Evolutionary conservation across 2,797 vertebrate species (phyloP).

Genomic region (Prionace glauca): DNA sequence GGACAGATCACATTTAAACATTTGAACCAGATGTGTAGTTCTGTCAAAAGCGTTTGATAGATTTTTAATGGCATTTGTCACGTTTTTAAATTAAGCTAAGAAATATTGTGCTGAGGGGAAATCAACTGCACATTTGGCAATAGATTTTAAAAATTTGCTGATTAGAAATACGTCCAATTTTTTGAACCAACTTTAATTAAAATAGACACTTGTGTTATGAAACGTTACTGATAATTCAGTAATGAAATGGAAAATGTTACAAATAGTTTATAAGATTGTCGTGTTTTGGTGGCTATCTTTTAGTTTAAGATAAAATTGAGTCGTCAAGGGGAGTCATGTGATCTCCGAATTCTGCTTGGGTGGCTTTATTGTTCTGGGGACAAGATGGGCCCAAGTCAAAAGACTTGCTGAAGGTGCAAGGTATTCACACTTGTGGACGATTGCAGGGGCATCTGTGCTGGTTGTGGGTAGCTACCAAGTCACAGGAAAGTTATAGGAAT

Average conservation of each 20-base stretch:
- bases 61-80: neutral
- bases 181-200: neutral
- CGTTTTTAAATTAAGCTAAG: neutral
- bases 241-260: neutral
- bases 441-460: too few relatives aligned
- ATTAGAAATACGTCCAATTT: neutral
- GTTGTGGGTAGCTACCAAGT: too few relatives aligned
- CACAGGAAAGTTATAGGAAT: too few relatives aligned
- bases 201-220: neutral
- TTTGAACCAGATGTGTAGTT: neutral
- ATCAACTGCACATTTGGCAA: neutral
- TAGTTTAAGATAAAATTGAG: neutral
- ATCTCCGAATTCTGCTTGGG: too few relatives aligned
- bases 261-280: too few relatives aligned
- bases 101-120: neutral
- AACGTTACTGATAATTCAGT: neutral
- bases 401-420: neutral
- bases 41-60: neutral
- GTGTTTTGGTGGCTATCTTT: too few relatives aligned
- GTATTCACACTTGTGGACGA: too few relatives aligned
- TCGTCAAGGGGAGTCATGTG: neutral
- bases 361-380: neutral
- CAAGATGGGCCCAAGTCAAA: too few relatives aligned
- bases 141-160: neutral
- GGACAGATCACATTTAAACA: neutral